Percentiles rank a stretch among this genome's conserved stretches.
Conservation (phyloP, 2,113 vertebrate genomes). For the Tachysurus vachellii region DNA sequence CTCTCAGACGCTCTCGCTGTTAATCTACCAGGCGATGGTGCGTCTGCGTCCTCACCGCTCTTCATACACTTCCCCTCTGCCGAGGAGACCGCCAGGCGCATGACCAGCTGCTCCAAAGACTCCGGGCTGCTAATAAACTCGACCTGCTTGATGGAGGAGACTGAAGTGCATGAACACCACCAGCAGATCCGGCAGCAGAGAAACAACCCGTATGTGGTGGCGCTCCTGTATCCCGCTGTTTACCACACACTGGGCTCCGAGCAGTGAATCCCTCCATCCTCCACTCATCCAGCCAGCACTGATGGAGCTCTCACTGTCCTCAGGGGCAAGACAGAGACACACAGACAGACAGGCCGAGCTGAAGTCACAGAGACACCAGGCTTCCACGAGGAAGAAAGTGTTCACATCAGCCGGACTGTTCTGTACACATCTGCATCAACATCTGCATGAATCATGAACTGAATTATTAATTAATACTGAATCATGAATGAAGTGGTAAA, state of each 20-base stretch:
- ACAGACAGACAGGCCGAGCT: neutral
- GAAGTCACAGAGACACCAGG: neutral
- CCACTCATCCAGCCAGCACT: neutral
- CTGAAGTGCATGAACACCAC: slow-evolving; percentile 27
- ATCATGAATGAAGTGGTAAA: neutral
- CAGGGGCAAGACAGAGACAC: neutral
- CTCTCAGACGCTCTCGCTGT: neutral
- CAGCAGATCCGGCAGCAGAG: slow-evolving; percentile 54
- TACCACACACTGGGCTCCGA: slow-evolving; percentile 70
- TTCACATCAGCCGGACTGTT: neutral
- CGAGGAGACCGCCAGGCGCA: slow-evolving; percentile 56
- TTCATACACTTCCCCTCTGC: slow-evolving; percentile 62
- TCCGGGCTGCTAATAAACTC: neutral
- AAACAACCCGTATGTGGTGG: slow-evolving; percentile 70
- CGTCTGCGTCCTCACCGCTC: slow-evolving; percentile 18
- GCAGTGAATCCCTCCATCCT: slow-evolving; percentile 50
- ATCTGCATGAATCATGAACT: neutral
- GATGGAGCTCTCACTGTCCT: neutral
- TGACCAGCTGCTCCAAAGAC: slow-evolving; percentile 34
- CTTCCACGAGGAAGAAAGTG: neutral
- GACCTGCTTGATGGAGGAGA: neutral
- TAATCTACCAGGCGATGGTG: slow-evolving; percentile 3
- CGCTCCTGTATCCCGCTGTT: slow-evolving; percentile 65
- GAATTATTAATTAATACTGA: neutral
- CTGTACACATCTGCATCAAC: slow-evolving; percentile 10